Percentiles rank a stretch among this genome's conserved stretches.
phyloP scores from a whole-genome alignment of 2,797 vertebrate genomes.

The Apodemus agrarius region DNA sequence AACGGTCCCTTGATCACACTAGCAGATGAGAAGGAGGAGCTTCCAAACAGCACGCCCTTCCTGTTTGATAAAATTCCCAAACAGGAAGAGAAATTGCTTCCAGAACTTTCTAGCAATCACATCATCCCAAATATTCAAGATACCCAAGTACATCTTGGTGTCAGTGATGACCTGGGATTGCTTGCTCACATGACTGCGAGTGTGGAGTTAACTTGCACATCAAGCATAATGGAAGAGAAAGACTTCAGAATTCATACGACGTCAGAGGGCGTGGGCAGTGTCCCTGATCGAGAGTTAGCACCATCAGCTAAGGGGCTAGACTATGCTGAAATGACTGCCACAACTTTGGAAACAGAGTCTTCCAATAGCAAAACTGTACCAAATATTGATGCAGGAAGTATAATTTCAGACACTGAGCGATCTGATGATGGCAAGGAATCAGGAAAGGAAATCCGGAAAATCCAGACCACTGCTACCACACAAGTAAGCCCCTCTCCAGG shows the following conservation, averaged over 20 bases:
- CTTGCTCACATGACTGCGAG: constrained; percentile 96
- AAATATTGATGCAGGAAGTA: constrained; percentile 94
- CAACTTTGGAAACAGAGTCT: constrained; percentile 90
- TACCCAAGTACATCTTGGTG: constrained; percentile 90
- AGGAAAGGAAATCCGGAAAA: constrained; percentile 97
- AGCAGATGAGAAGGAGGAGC: constrained; percentile 98
- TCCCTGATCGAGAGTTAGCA: constrained; percentile 92
- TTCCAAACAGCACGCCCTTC: constrained; percentile 93
- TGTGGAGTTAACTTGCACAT: constrained; percentile 91
- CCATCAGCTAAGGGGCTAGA: constrained; percentile 91
- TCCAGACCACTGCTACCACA: constrained; percentile 98
- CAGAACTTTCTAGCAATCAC: constrained; percentile 95
- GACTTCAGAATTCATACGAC: constrained; percentile 96
- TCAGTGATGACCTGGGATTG: constrained; percentile 96
- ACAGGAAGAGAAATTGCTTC: constrained; percentile 96
- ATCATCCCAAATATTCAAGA: constrained; percentile 94
- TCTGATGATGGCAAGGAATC: constrained; percentile 97
- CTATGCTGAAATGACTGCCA: constrained; percentile 90
- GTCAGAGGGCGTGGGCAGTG: constrained; percentile 93
- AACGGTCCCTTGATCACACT: constrained; percentile 97
- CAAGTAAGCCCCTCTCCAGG: constrained; percentile 89
- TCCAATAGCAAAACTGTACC: constrained; percentile 89
- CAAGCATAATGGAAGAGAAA: constrained; percentile 94
- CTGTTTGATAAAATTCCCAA: constrained; percentile 96
- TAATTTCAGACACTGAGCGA: constrained; percentile 97